phyloP scores from a whole-genome alignment of 2,797 vertebrate species.

The Poecilia velifera region DNA sequence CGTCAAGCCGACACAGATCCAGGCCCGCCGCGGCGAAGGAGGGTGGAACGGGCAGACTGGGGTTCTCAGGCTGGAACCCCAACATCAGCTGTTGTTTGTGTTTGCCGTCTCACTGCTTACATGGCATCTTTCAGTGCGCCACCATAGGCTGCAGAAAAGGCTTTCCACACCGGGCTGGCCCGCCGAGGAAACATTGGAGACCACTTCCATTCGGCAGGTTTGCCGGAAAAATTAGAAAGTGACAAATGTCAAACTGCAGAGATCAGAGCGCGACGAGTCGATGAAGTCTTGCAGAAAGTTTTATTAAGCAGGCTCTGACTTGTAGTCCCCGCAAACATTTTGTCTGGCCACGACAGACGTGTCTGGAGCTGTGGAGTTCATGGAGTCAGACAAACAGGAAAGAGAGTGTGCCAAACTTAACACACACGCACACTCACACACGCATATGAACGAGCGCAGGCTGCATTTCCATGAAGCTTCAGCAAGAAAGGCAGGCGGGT shows the following conservation, averaged over 20 bases:
- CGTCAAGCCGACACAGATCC: constrained; percentile 46
- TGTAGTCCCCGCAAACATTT: not conserved
- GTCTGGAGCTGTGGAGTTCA: not conserved
- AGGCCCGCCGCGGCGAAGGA: not conserved
- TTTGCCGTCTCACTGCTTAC: constrained; percentile 26
- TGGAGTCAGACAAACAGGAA: constrained; percentile 11
- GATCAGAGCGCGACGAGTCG: not conserved
- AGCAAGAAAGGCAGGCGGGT: constrained; percentile 14
- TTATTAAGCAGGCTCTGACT: not conserved
- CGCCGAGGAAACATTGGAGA: constrained; percentile 16
- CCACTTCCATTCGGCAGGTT: constrained; percentile 28
- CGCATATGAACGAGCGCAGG: not conserved
- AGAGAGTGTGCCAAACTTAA: not conserved
- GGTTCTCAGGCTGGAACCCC: constrained; percentile 7
- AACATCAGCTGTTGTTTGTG: constrained; percentile 53
- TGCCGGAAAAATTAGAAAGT: not conserved
- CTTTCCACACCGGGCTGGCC: not conserved
- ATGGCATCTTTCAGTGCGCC: constrained; percentile 15
- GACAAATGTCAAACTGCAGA: constrained; percentile 9
- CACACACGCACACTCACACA: constrained; percentile 2
- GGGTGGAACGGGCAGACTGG: constrained; percentile 6
- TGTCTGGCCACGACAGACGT: not conserved
- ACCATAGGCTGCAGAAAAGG: constrained; percentile 18
- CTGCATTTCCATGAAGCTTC: constrained; percentile 11
- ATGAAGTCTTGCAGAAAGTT: not conserved